Base-by-base conservation (phyloP, 2,888 invertebrate species). In the Eilema caniola region DNA sequence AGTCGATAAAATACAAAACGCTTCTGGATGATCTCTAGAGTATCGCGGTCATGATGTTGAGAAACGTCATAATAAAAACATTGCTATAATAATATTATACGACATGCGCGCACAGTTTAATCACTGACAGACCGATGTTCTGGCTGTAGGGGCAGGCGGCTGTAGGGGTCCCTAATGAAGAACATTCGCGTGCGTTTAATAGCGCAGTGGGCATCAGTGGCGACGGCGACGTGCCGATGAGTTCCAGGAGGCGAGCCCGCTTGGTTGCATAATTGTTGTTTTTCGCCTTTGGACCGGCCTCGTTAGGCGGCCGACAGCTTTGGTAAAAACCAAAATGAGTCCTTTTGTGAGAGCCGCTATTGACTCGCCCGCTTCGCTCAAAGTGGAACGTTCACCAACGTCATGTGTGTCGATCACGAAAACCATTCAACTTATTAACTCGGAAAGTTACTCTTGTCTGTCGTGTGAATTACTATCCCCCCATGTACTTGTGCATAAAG, bases 251-350 rank as follows among this genome's bases (percentile, higher is more conserved):
- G 37, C 64, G 24, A 64, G 25, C 53, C 60, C 63, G 25, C 37
- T 25, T 41, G 33, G 23, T 7, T 24, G 14, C 62, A 11, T 41
- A 62, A 66, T 70, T 70, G 66, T 57, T 28, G 41, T 70, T 66
- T 66, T 70, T 66, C 53, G 59, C 37, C 2, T 63, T 23, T 31
- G 31, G 31, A 62, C 31, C 20, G 62, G 31, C 57, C 70, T 57
- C 66, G n/a, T 31, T 62, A 53, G 41, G 66, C 70, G 66, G 66
- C 28, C 23, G 11, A 14, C 4, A 20, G 33, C 70, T 70, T 70
- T 70, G 70, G 66, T 61, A 70, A 70, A 70, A 70, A 70, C 66
- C 28, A n/a, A 41, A 60, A 62, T 11, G 37, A 12, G 25, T 37
- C 37, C n/a, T 57, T 69, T 24, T 57, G 57, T 20, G 57, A 23